Evolutionary conservation across 2,797 vertebrate species (phyloP), one percentile per base, ranked within the genome.

Genomic region (Crax fasciolata): DNA sequence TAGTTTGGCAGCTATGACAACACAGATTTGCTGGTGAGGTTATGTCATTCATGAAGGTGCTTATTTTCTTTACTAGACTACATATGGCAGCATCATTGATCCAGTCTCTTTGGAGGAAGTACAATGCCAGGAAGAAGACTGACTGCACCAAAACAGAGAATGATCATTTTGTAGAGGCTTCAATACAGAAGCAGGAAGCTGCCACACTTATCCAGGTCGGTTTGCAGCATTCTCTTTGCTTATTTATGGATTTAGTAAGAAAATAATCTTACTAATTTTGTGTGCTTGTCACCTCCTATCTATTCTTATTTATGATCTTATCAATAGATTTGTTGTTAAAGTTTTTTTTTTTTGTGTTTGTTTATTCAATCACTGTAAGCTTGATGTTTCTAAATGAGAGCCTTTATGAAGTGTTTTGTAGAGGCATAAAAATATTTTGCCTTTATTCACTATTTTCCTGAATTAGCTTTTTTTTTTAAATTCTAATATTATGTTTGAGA

Each of bases 151-250:
- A 91, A 90, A 76, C 66, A 81, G 52, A 83, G 39, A 63, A 68
- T 66, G 7, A 35, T 85, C 59, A 52, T n/a, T 83, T 43, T 28
- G 13, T 27, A 30, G 71, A 46, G 61, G 12, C 43, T 57, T 66
- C 91, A 48, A 94, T 89, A 75, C 43, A 89, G 62, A 98, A 70
- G 59, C 84, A 98, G 79, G 92, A 96, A 73, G 99, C 99, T 88
- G 99, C 99, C 72, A 97, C 98, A 54, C 68, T 98, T 84, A 99
- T 99, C 97, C 99, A 99, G 99, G 99, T 99, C 94, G 39, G 82
- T 96, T 79, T 94, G 30, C 55, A 58, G 16, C 57, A 32, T 55
- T 88, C n/a, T 57, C 10, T 76, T 77, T 52, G 41, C 5, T 63
- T 67, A n/a, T 55, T 87, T 93, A 54, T 28, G 63, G 39, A 54